Evolutionary conservation across 2,888 invertebrate species (phyloP), one percentile per base, ranked within the genome.

Genomic region (Tricholauxania praeusta): DNA sequence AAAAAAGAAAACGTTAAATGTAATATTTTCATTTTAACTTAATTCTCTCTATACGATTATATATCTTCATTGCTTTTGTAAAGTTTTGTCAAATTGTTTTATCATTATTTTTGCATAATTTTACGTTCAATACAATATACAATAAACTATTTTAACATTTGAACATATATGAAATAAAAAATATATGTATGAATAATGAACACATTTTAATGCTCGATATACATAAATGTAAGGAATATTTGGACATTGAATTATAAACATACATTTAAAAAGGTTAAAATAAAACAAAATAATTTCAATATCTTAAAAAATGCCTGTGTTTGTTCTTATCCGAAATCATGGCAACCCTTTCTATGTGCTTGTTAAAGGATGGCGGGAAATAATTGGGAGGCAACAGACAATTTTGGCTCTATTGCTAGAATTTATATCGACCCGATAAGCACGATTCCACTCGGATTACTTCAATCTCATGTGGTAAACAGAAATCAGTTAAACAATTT

Each of bases 241-340:
- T 57, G 57, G 22, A 57, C 47, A 47, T 67, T 67, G 14, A 69
- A 66, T 28, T 69, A 66, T 53, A 71, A 39, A 63, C 57, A 64
- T 28, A 71, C 15, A 22, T 63, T 19, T 67, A 39, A 39, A 39
- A 39, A 75, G 22, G 52, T 64, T 75, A 64, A 69, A 73, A 49
- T 49, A 72, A 59, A 65, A 55, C 12, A 52, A 62, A 48, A 48
- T 59, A 51, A 65, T 22, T n/a, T 28, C 28, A 28, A 57, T n/a
- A 22, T 57, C 19, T 57, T 19, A 22, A 17, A 22, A 57, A 57
- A 3, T 17, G 28, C 28, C 5, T 22, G 57, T 12, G n/a, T 22
- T 57, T 57, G 57, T 17, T 22, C 39, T 39, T 12, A 19, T 15
- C n/a, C n/a, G 10, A 57, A 57, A 39, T 51, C 3, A 22, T 22